These are phyloP conservation scores for Chrysocyon brachyurus DNA, from an alignment of 2,797 vertebrate genomes.

Conservation along the genomic window DNA sequence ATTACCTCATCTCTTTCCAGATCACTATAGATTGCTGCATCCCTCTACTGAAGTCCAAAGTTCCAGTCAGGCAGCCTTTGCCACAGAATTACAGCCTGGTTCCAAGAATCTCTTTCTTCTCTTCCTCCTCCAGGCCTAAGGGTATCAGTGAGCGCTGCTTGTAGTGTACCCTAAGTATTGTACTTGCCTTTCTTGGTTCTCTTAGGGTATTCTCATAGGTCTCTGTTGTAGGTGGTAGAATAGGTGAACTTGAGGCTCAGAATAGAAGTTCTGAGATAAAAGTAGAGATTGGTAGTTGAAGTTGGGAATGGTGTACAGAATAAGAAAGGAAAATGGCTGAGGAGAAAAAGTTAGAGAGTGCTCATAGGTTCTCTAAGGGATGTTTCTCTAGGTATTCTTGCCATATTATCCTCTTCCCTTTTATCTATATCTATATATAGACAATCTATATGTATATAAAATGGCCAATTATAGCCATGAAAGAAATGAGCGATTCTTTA, in stretches of 20 bases:
- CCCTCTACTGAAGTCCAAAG: not conserved
- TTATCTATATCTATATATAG: too few relatives aligned
- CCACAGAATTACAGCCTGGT: not conserved
- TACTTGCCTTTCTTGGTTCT: not conserved
- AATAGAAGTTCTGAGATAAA: not conserved
- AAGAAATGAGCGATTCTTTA: not conserved
- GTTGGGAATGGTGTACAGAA: not conserved
- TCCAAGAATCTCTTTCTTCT: not conserved
- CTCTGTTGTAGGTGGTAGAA: not conserved
- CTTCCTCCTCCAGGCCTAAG: not conserved
- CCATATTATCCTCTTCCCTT: not conserved
- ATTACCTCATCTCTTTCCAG: not conserved
- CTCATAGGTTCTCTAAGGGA: not conserved
- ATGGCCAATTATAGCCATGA: not conserved
- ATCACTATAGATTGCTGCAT: not conserved
- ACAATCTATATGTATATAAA: not conserved
- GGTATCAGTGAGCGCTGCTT: not conserved
- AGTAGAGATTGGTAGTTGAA: not conserved
- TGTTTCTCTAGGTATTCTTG: not conserved
- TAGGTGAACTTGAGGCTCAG: not conserved
- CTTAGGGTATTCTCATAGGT: not conserved
- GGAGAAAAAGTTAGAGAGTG: not conserved
- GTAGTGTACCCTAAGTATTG: accelerated
- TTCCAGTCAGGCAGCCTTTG: not conserved
- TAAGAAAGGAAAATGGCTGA: not conserved